Conservation (phyloP, 2,797 vertebrate genomes). For the Bradypus variegatus region DNA sequence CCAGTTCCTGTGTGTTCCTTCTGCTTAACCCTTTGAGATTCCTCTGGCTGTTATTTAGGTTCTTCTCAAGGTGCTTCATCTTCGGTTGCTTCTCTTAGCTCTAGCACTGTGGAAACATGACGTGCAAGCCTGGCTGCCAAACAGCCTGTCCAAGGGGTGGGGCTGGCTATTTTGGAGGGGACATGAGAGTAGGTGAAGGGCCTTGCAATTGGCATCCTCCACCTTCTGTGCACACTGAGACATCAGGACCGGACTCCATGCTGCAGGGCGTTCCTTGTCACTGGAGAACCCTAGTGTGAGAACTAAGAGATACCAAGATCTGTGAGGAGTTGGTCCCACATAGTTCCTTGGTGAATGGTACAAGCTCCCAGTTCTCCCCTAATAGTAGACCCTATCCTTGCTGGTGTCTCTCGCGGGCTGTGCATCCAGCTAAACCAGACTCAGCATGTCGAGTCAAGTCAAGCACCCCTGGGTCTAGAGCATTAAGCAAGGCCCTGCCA, state of each 20-base stretch:
- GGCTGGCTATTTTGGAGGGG: background rate
- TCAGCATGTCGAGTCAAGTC: constrained; percentile 15
- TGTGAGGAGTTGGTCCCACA: background rate
- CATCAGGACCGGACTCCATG: background rate
- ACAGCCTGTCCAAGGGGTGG: background rate
- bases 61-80: background rate
- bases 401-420: background rate
- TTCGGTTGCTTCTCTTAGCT: background rate
- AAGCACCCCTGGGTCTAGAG: background rate
- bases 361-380: background rate
- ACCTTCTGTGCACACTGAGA: background rate
- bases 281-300: background rate
- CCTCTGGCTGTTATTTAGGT: background rate
- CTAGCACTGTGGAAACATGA: background rate
- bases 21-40: background rate
- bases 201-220: background rate
- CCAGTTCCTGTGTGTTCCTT: background rate
- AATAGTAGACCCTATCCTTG: background rate
- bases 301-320: background rate
- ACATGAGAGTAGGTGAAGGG: background rate
- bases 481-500: background rate
- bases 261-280: background rate
- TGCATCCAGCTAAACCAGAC: constrained; percentile 1
- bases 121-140: background rate
- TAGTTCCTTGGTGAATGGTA: background rate